phyloP scores from a whole-genome alignment of 2,888 invertebrate genomes.

The Oxytorus armatus region DNA sequence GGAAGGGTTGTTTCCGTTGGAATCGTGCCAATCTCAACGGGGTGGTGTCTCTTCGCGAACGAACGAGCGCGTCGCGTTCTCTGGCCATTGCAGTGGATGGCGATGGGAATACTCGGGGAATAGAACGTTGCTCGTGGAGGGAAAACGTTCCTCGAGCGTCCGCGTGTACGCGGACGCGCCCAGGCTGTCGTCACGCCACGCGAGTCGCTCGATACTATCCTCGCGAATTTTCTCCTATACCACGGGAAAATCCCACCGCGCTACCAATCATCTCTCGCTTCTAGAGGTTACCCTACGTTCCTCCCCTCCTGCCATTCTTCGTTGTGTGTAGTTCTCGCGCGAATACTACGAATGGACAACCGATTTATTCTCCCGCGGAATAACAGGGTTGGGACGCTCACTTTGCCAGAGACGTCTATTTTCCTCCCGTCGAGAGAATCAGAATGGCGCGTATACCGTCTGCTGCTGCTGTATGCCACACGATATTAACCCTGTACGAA shows the following conservation, averaged over 20 bases:
- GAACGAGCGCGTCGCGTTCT: slow-evolving; percentile 33
- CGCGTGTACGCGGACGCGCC: slow-evolving; percentile 62
- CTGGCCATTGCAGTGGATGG: not conserved
- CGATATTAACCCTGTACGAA: slow-evolving; percentile 8
- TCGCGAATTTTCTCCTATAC: slow-evolving; percentile 42
- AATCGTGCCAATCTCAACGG: slow-evolving; percentile 67
- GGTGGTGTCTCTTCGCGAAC: slow-evolving; percentile 43
- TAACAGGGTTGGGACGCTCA: slow-evolving; percentile 38
- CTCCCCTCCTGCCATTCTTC: too few species aligned
- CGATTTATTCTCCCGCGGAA: slow-evolving; percentile 37
- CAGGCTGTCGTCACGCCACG: slow-evolving; percentile 64
- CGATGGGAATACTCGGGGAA: not conserved
- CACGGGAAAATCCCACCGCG: slow-evolving; percentile 38
- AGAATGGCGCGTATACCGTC: not conserved
- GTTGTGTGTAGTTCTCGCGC: too few species aligned
- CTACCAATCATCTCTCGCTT: slow-evolving; percentile 17
- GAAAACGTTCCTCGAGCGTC: slow-evolving; percentile 35
- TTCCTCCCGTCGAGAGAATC: slow-evolving; percentile 6
- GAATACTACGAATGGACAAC: slow-evolving; percentile 36
- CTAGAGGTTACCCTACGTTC: slow-evolving; percentile 6
- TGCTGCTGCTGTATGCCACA: not conserved
- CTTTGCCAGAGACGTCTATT: slow-evolving; percentile 47
- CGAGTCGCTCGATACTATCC: slow-evolving; percentile 69
- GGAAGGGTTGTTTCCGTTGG: slow-evolving; percentile 63
- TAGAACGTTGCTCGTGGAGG: not conserved